Evolutionary conservation across 2,113 vertebrate species (phyloP).

Genomic region (Peromyscus maniculatus): DNA sequence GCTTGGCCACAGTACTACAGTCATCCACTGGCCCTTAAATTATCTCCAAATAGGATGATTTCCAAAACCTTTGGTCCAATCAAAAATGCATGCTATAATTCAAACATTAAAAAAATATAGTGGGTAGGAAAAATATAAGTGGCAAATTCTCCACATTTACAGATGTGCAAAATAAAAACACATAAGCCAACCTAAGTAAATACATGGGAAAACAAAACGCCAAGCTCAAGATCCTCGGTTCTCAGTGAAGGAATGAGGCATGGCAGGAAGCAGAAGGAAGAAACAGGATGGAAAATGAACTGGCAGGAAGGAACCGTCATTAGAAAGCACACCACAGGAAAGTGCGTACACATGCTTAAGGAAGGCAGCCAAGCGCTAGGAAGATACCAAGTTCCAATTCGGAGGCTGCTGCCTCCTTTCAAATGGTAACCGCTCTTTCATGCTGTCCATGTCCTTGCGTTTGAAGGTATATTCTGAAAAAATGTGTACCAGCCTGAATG

Average conservation of each 20-base stretch:
- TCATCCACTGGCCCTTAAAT: background rate
- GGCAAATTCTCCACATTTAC: background rate
- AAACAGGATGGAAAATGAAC: background rate
- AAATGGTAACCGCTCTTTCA: background rate
- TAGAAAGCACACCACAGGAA: background rate
- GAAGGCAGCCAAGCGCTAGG: background rate
- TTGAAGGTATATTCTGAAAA: background rate
- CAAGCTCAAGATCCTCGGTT: background rate
- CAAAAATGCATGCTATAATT: slow-evolving; percentile 29
- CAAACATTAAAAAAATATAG: slow-evolving; percentile 16
- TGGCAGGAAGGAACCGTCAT: background rate
- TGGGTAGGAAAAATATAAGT: slow-evolving; percentile 3
- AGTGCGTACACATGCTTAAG: background rate
- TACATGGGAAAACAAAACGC: background rate
- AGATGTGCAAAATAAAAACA: slow-evolving; percentile 39
- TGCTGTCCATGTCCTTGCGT: background rate
- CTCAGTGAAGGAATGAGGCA: background rate
- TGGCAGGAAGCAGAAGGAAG: background rate
- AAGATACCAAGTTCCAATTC: background rate
- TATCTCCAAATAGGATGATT: slow-evolving; percentile 37
- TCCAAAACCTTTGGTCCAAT: slow-evolving; percentile 12
- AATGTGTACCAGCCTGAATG: background rate
- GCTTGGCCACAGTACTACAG: background rate
- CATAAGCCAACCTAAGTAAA: background rate
- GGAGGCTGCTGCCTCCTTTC: background rate